Percentiles rank a stretch among this genome's conserved stretches.
Evolutionary conservation across 2,797 vertebrate species (phyloP).

Genomic region (Amniataba percoides): DNA sequence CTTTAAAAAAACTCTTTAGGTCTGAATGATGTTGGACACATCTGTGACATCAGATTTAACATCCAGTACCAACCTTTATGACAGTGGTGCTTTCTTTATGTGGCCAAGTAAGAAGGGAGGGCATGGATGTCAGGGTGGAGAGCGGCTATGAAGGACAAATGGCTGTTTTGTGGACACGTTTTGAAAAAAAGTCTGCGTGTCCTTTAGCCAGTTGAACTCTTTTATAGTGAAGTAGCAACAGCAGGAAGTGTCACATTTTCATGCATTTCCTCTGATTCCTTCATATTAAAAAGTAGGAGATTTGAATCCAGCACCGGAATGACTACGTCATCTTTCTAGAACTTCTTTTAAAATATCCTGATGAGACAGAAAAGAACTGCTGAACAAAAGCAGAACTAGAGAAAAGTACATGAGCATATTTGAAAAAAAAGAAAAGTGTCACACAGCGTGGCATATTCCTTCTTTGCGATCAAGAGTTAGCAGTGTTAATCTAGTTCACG

Average conservation of each 20-base stretch:
- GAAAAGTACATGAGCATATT: too few species aligned
- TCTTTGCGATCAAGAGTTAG: not conserved
- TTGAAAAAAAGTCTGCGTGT: too few species aligned
- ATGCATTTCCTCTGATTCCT: too few species aligned
- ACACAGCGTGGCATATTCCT: not conserved
- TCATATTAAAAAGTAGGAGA: too few species aligned
- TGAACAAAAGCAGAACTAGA: not conserved
- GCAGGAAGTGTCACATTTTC: too few species aligned
- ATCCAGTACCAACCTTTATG: not conserved
- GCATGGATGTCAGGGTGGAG: not conserved
- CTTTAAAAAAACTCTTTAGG: not conserved
- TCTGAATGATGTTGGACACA: not conserved
- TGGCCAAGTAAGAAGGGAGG: not conserved
- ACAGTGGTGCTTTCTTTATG: not conserved
- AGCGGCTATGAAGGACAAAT: not conserved
- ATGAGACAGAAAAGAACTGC: not conserved
- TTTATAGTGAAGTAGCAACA: not conserved
- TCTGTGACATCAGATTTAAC: not conserved
- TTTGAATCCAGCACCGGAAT: too few species aligned
- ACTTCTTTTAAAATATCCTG: not conserved
- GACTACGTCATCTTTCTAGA: not conserved
- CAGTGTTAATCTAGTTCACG: not conserved
- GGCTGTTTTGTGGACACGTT: not conserved
- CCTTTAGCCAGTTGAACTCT: not conserved
- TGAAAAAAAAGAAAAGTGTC: too few species aligned